A percentile compares a stretch with the other conserved stretches of the same genome.
These are phyloP conservation scores for Esox lucius DNA, from an alignment of 2,797 vertebrate species.

Conservation along the genomic window DNA sequence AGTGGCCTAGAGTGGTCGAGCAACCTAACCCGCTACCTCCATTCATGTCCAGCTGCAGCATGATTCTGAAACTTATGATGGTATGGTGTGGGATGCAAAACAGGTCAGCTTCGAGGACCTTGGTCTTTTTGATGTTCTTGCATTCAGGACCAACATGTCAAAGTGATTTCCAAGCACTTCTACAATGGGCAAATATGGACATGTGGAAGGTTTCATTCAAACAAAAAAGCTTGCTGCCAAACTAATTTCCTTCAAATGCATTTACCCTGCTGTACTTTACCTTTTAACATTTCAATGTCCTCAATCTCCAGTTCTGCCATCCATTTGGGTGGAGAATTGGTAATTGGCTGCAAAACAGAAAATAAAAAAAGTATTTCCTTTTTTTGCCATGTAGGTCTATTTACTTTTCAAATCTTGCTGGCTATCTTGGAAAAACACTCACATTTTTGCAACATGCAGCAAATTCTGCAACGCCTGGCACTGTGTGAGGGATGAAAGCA, in stretches of 20 bases:
- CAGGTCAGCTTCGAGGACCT: too few species aligned
- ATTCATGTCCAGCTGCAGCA: too few species aligned
- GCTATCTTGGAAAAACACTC: slow-evolving; percentile 62
- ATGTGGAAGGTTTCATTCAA: too few species aligned
- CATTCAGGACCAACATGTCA: too few species aligned
- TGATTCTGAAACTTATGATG: too few species aligned
- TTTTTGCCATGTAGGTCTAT: not conserved
- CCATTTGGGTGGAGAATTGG: slow-evolving; percentile 95
- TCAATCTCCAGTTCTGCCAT: slow-evolving; percentile 98
- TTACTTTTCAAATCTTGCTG: not conserved
- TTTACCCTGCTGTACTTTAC: slow-evolving; percentile 58
- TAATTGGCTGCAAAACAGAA: slow-evolving; percentile 84
- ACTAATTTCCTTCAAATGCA: not conserved
- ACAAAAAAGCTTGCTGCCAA: not conserved
- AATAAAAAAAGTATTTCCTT: slow-evolving; percentile 1
- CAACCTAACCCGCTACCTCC: too few species aligned
- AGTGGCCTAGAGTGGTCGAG: too few species aligned
- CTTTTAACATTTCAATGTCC: slow-evolving; percentile 98
- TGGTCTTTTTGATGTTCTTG: too few species aligned
- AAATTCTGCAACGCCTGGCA: slow-evolving; percentile 96
- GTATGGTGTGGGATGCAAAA: too few species aligned
- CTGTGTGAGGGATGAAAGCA: slow-evolving; percentile 66
- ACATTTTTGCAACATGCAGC: slow-evolving; percentile 98
- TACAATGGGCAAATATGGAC: too few species aligned
- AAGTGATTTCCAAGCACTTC: too few species aligned